Conservation (phyloP, 2,113 vertebrate genomes). For the Grammomys dolichurus region DNA sequence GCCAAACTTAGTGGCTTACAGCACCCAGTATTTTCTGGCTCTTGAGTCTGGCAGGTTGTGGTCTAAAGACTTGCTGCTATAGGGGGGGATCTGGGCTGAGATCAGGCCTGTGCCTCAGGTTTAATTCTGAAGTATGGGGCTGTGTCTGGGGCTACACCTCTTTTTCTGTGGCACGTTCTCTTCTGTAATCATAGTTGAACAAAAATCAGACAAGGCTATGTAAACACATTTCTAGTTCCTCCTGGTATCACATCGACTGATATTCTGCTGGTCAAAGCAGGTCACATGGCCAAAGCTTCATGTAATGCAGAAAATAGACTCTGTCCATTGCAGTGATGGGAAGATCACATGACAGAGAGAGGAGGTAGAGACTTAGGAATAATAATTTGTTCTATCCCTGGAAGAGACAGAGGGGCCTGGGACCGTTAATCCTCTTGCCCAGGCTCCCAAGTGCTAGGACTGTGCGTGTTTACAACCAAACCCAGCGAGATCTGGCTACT, state of each 20-base stretch:
- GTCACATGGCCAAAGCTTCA: neutral
- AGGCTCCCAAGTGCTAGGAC: neutral
- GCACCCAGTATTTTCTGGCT: neutral
- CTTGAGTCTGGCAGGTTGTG: neutral
- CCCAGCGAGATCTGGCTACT: neutral
- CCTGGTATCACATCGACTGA: neutral
- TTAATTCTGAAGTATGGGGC: neutral
- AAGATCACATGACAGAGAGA: neutral
- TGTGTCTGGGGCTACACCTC: neutral
- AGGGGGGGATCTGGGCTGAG: neutral
- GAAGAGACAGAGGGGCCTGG: too few species aligned
- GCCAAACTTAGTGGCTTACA: neutral
- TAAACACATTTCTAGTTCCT: neutral
- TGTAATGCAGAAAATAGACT: neutral
- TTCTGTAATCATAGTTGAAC: neutral
- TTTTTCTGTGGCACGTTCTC: neutral
- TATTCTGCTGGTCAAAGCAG: neutral
- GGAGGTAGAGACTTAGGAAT: neutral
- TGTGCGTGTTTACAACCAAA: neutral
- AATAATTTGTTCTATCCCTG: neutral
- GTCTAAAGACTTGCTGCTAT: neutral
- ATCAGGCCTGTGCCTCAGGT: neutral
- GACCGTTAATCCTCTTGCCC: neutral
- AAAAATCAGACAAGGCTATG: neutral
- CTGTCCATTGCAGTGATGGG: neutral